Percentiles rank a stretch among this genome's conserved stretches.
phyloP scores from a whole-genome alignment of 2,113 vertebrate species.

The Nicator chloris region DNA sequence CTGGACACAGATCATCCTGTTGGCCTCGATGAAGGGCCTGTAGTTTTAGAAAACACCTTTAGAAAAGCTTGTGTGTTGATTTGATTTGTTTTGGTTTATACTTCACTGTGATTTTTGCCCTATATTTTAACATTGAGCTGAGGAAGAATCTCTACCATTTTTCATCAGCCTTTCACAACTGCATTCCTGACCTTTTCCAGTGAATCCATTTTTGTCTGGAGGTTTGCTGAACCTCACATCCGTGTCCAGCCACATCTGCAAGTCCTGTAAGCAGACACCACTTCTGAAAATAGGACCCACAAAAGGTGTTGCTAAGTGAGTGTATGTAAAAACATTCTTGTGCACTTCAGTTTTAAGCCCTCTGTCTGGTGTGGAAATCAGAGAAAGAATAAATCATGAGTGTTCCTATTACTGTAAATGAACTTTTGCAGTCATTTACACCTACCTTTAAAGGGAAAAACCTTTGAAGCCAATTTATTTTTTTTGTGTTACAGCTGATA shows the following conservation, averaged over 20 bases:
- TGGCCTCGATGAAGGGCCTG: neutral
- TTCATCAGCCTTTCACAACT: neutral
- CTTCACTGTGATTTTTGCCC: neutral
- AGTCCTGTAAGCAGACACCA: neutral
- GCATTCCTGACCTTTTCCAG: neutral
- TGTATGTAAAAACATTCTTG: neutral
- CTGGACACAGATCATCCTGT: fast-evolving
- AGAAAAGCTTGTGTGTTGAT: neutral
- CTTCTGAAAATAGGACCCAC: slow-evolving; percentile 32
- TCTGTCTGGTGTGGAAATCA: neutral
- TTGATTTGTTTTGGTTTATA: neutral
- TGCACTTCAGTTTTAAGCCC: neutral
- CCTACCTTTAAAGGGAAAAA: neutral
- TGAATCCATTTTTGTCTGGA: neutral
- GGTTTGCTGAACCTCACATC: neutral
- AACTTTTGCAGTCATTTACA: neutral
- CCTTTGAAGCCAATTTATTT: neutral
- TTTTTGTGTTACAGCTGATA: neutral
- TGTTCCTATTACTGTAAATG: neutral
- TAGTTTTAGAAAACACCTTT: neutral
- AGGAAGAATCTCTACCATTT: neutral
- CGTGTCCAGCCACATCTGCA: neutral
- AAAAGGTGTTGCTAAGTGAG: slow-evolving; percentile 42
- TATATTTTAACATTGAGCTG: neutral
- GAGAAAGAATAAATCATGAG: neutral